Evolutionary conservation across 2,888 invertebrate genomes (phyloP), one percentile per base, ranked within the genome.

Genomic region (Habroteleia sp.): DNA sequence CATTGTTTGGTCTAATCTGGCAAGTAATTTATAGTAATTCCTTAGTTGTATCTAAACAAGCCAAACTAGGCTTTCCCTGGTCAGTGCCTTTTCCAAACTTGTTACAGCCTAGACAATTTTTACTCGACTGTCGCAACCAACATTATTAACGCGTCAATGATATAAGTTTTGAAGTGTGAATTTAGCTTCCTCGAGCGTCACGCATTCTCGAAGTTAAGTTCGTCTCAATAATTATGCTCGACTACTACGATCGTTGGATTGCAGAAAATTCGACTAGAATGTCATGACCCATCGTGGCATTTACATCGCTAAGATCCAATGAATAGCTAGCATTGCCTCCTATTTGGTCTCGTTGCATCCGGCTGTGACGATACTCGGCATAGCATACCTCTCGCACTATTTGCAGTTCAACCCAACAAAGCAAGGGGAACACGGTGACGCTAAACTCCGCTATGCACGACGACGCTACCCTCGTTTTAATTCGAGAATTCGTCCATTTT

Each of bases 291-390:
- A 79, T 77, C 77, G 77, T 80, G 84, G 83, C 81, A 83, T 84
- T 83, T 79, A 84, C 83, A 84, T 83, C 80, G 78, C 81, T 80
- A 76, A 81, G 80, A 83, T 83, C 82, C 83, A 82, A 84, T 83
- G 82, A 86, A 85, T 85, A 82, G 83, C 82, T 77, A 71, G 82
- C 83, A 81, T 85, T 82, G 80, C 82, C 80, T 83, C 78, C 83
- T 81, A 83, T 84, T 84, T 82, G 83, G 82, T 84, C 82, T 83
- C 81, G 76, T 83, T 83, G 82, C 80, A 80, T 82, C 60, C 77
- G 79, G 74, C 76, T 77, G 77, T 79, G 80, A 79, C 81, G 82
- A 80, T 80, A 79, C 79, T 77, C 60, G 33, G 82, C 84, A 85
- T 82, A 81, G 82, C 84, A 80, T 81, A 80, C 81, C 81, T 81